A percentile compares a stretch with the other conserved stretches of the same genome.
Conservation (phyloP, 1,140 invertebrate species). For the Pristionchus pacificus region DNA sequence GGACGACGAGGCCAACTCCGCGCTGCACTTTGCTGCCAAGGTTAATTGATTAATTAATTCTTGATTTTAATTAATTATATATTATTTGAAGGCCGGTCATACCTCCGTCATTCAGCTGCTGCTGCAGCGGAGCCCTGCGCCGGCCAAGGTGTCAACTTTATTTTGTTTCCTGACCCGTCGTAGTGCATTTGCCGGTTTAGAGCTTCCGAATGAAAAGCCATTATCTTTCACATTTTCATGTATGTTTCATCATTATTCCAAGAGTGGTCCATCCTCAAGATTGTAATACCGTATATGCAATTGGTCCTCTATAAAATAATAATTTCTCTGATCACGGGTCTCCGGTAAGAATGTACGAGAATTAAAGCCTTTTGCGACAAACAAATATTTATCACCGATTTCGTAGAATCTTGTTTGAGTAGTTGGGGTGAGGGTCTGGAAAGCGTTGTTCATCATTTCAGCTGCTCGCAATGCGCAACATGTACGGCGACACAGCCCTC, state of each 20-base stretch:
- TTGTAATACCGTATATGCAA: no score
- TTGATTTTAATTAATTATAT: no score
- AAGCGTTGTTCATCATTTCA: constrained; percentile 35
- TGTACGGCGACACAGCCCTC: constrained; percentile 62
- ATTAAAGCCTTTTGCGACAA: constrained; percentile 12
- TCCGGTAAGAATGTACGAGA: constrained; percentile 14
- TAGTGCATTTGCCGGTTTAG: no score
- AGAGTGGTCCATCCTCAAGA: no score
- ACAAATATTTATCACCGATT: constrained; percentile 1
- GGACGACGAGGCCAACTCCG: constrained; percentile 61
- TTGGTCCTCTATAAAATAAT: no score
- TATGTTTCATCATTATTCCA: background rate
- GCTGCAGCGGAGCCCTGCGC: constrained; percentile 54
- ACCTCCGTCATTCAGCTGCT: constrained; percentile 58
- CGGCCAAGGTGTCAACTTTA: constrained; percentile 5
- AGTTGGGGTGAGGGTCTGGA: no score
- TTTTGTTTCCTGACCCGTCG: no score
- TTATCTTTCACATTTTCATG: background rate
- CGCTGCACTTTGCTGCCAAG: constrained; percentile 62
- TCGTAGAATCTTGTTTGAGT: no score
- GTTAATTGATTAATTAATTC: no score
- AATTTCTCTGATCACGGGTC: no score
- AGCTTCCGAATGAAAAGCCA: no score
- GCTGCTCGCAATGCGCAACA: constrained; percentile 52
- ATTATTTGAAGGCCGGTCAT: constrained; percentile 60